Percentiles rank a stretch among this genome's conserved stretches.
Conservation (phyloP, 2,113 vertebrate genomes). For the Tetrao urogallus region DNA sequence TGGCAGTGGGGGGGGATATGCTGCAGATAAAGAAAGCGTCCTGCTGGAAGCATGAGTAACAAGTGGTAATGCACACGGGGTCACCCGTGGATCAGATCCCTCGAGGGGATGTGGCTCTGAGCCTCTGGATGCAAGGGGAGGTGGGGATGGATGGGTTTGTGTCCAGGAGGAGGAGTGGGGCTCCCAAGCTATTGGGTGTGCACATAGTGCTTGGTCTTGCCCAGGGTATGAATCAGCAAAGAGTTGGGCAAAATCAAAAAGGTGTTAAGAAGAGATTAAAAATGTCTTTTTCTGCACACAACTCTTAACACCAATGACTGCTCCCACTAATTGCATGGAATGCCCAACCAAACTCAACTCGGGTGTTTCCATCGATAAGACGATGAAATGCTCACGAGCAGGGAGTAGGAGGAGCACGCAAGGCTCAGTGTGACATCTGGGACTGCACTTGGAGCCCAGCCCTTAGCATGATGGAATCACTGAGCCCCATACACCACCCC, state of each 20-base stretch:
- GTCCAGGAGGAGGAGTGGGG: rapidly evolving
- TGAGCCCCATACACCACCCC: too few relatives aligned
- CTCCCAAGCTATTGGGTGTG: rapidly evolving
- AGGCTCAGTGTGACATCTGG: rapidly evolving
- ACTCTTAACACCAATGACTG: rapidly evolving
- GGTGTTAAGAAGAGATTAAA: not conserved
- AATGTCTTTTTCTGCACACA: not conserved
- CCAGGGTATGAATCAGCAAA: not conserved
- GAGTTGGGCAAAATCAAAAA: not conserved
- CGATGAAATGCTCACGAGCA: not conserved
- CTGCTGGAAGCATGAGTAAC: slow-evolving; percentile 22
- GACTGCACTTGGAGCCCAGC: not conserved
- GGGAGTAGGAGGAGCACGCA: not conserved
- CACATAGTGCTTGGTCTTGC: not conserved
- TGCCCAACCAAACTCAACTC: not conserved
- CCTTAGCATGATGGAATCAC: not conserved
- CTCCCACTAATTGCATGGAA: not conserved
- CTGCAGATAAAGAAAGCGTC: slow-evolving; percentile 66
- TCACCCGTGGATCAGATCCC: slow-evolving; percentile 33
- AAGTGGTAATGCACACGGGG: slow-evolving; percentile 32
- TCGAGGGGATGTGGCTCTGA: not conserved
- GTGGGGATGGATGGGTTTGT: not conserved
- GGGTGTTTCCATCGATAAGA: not conserved
- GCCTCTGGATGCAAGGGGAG: not conserved
- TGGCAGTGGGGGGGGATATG: slow-evolving; percentile 13